A percentile compares a stretch with the other conserved stretches of the same genome.
These are phyloP conservation scores for Pseudomugil gertrudae DNA, from an alignment of 2,797 vertebrate species.

Conservation along the genomic window DNA sequence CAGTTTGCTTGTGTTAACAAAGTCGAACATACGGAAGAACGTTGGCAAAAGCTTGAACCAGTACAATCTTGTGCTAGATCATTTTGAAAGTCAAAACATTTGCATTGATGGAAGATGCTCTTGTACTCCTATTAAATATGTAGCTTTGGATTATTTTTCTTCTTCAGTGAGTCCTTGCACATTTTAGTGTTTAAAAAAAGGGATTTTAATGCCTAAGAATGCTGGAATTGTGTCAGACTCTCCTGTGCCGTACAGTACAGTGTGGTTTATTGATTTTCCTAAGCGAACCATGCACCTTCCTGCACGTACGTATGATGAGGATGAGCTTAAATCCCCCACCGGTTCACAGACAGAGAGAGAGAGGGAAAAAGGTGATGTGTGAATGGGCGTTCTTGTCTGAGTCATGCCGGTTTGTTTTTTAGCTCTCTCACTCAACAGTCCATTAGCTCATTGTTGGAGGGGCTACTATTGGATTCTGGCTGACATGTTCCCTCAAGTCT, in stretches of 20 bases:
- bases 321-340: constrained; percentile 43
- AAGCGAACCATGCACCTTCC: constrained; percentile 20
- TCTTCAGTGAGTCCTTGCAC: constrained; percentile 4
- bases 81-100: background rate
- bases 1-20: constrained; percentile 7
- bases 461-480: constrained; percentile 75
- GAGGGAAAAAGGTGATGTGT: constrained; percentile 68
- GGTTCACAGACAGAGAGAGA: constrained; percentile 31
- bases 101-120: background rate
- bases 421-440: constrained; percentile 76
- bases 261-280: constrained; percentile 68
- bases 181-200: constrained; percentile 22
- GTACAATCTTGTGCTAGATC: background rate
- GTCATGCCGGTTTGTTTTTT: constrained; percentile 77
- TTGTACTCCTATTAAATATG: background rate
- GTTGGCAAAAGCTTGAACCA: background rate
- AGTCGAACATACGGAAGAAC: background rate
- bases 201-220: constrained; percentile 24
- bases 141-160: background rate
- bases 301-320: constrained; percentile 41
- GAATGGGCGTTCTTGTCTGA: constrained; percentile 74
- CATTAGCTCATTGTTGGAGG: constrained; percentile 77
- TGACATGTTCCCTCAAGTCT: constrained; percentile 77
- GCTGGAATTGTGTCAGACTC: constrained; percentile 29
- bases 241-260: constrained; percentile 19